Percentiles rank a stretch among this genome's conserved stretches.
Evolutionary conservation across 2,888 invertebrate genomes (phyloP).

Genomic region (Noctua fimbriata): DNA sequence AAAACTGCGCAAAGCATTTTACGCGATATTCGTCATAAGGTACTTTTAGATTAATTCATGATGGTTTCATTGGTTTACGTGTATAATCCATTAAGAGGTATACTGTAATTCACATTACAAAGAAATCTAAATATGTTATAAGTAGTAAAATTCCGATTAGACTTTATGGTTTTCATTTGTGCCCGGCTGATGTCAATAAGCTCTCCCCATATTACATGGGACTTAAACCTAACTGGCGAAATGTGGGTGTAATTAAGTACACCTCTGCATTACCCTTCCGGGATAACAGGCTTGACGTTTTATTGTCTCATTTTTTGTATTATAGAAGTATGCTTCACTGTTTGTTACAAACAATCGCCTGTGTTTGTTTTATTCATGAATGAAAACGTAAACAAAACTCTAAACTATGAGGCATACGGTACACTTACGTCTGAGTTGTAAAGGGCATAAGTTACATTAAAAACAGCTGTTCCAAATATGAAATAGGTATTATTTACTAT

Average conservation of each 20-base stretch:
- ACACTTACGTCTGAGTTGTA: neutral
- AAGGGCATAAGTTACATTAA: slow-evolving; percentile 9
- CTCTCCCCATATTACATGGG: neutral
- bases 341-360: neutral
- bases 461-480: slow-evolving; percentile 34
- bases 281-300: neutral
- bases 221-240: too few species aligned
- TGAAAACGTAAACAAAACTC: slow-evolving; percentile 1
- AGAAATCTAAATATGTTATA: neutral
- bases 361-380: neutral
- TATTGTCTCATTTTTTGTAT: neutral
- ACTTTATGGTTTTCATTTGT: neutral
- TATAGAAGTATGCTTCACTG: too few species aligned
- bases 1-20: neutral
- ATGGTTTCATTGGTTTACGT: too few species aligned
- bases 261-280: neutral
- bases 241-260: neutral
- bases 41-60: too few species aligned
- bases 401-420: neutral
- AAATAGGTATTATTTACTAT: neutral
- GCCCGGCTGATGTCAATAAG: neutral
- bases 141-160: neutral
- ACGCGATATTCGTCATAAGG: neutral
- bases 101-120: neutral
- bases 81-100: neutral